Conservation (phyloP, 2,888 invertebrate genomes). For the Piscicola geometra region DNA sequence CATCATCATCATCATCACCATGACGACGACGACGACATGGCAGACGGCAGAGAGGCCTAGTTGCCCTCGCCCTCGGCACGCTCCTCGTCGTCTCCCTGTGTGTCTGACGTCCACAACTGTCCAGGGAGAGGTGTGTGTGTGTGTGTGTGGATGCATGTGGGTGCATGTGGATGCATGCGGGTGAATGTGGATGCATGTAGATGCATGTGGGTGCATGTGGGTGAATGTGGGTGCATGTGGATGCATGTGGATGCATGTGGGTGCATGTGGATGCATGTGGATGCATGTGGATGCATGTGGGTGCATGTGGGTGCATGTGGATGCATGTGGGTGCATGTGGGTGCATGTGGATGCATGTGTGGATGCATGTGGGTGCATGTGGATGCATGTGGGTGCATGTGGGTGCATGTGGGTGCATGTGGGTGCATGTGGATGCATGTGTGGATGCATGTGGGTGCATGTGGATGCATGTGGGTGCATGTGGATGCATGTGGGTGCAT, state of each 20-base stretch:
- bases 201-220: not conserved
- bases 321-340: not conserved
- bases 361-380: too few relatives aligned
- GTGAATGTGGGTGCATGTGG: not conserved
- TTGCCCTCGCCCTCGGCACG: conserved; percentile 36
- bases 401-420: not conserved
- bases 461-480: not conserved
- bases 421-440: not conserved
- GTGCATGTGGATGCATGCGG: not conserved
- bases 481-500: too few relatives aligned
- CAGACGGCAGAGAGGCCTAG: not conserved
- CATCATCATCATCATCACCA: not conserved
- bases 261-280: not conserved
- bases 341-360: not conserved
- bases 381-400: too few relatives aligned
- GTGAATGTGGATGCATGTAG: not conserved
- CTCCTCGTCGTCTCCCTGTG: conserved; percentile 37
- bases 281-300: not conserved
- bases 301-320: not conserved
- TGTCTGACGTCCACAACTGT: conserved; percentile 39
- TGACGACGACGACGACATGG: not conserved
- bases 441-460: not conserved
- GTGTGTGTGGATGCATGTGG: not conserved
- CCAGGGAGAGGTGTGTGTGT: not conserved
- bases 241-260: not conserved